Percentiles rank a stretch among this genome's conserved stretches.
Evolutionary conservation across 2,888 invertebrate genomes (phyloP).

Genomic region (Ophioninae sp.): DNA sequence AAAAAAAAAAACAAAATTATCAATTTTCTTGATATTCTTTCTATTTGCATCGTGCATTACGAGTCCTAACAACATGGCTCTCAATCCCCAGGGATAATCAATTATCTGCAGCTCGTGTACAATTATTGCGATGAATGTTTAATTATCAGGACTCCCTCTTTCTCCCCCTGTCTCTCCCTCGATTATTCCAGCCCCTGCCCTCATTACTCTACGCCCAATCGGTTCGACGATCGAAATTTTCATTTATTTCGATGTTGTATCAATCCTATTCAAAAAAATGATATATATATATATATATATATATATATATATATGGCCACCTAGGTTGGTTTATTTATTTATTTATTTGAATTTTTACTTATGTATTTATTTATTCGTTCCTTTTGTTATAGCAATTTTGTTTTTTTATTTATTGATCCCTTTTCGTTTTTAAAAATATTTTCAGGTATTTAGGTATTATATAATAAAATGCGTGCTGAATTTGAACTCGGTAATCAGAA

Average conservation of each 20-base stretch:
- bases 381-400: no score
- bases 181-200: background rate
- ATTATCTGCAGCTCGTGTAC: background rate
- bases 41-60: background rate
- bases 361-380: background rate
- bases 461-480: no score
- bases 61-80: background rate
- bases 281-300: no score
- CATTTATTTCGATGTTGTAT: background rate
- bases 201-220: background rate
- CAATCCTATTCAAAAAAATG: background rate
- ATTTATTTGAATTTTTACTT: background rate
- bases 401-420: no score
- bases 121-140: slow-evolving; percentile 10
- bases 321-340: background rate
- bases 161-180: no score
- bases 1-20: slow-evolving; percentile 3
- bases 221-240: background rate
- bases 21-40: slow-evolving; percentile 8
- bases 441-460: no score
- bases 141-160: background rate
- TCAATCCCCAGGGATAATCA: background rate
- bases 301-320: background rate
- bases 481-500: no score
- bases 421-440: background rate